Evolutionary conservation across 2,888 invertebrate species (phyloP), one percentile per base, ranked within the genome.

Genomic region (Sarcophaga caerulescens): DNA sequence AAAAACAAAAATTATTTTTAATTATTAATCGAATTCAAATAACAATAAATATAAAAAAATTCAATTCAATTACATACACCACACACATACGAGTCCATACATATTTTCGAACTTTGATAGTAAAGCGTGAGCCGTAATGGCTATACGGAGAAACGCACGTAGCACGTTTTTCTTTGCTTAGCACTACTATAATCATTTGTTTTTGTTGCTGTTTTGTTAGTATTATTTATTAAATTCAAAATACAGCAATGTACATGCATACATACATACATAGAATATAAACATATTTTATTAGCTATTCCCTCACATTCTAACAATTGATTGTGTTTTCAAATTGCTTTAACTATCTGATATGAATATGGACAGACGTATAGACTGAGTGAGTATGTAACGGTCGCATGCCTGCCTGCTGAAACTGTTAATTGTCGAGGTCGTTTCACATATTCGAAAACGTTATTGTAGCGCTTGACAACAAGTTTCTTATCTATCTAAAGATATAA

Each of bases 391-490:
- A 19, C 60, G 47, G 8, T 11, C 65, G 65, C 59, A 21, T 59
- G 76, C 66, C 59, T 59, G 76, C 66, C 59, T 76, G 76, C 35
- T 19, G 60, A 57, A 35, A 23, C 60, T 35, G 59, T 63, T 68
- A 59, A 57, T 63, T 81, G 68, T 62, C 77, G 83, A 85, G 85
- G 85, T 85, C 76, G 77, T 85, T 80, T 80, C 73, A 83, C 77
- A 77, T 82, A 66, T 35, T 66, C 57, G 45, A 80, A 35, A 78
- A 62, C 76, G 35, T 59, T 81, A 81, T 69, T 19, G 19, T 77
- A 81, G 80, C 83, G 80, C 83, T 85, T 85, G 83, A 81, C 85
- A 85, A 85, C 85, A 85, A 62, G 74, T 68, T 17, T 14, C 44
- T 60, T 5, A 69, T 25, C 52, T 71, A 47, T 19, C 52, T 71